Conservation (phyloP, 2,113 vertebrate genomes). For the Pipra filicauda region DNA sequence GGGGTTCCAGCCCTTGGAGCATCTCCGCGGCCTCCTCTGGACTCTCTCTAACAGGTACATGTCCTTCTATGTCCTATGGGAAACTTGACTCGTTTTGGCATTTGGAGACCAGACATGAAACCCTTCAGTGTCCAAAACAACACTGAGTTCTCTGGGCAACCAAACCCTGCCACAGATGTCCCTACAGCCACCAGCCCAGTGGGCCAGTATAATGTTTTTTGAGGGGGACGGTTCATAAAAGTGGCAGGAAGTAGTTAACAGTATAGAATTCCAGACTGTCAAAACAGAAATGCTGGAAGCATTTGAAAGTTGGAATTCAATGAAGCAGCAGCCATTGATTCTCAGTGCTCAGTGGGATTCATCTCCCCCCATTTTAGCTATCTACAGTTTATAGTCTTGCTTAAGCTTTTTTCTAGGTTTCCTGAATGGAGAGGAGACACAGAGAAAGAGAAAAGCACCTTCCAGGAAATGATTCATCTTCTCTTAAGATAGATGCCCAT, state of each 20-base stretch:
- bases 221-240: background rate
- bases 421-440: background rate
- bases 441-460: background rate
- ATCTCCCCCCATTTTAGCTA: background rate
- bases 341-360: background rate
- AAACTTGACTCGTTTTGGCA: background rate
- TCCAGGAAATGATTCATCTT: conserved; percentile 35
- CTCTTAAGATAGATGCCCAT: conserved; percentile 21
- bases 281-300: background rate
- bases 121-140: background rate
- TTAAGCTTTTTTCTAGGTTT: conserved; percentile 25
- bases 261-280: background rate
- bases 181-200: background rate
- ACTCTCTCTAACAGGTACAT: no score
- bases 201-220: background rate
- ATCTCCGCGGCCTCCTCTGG: fast-evolving
- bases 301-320: background rate
- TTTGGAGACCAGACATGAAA: background rate
- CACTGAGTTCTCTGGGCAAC: background rate
- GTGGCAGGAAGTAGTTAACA: background rate
- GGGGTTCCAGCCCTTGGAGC: background rate
- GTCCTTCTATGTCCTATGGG: background rate
- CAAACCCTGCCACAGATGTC: background rate
- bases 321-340: background rate
- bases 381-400: background rate